Evolutionary conservation across 2,113 vertebrate species (phyloP).

Genomic region (Penelope pileata): DNA sequence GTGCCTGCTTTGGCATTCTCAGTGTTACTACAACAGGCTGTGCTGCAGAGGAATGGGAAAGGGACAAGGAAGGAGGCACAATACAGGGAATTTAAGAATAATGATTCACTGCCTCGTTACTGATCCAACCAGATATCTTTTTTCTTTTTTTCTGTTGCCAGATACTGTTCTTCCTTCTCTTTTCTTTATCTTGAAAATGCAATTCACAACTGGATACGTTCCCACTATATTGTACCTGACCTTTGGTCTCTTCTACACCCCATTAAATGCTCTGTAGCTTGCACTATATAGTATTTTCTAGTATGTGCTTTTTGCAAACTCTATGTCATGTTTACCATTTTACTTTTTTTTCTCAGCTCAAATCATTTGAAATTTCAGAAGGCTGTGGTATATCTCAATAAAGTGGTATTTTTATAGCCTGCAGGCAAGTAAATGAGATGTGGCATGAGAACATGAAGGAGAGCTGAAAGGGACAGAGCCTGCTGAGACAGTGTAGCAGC

Average conservation of each 20-base stretch:
- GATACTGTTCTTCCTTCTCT: not conserved
- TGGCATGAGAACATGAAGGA: not conserved
- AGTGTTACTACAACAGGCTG: not conserved
- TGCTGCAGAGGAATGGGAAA: not conserved
- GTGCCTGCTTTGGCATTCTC: not conserved
- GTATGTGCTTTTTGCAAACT: not conserved
- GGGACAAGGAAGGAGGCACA: not conserved
- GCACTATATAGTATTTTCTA: not conserved
- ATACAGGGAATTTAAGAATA: not conserved
- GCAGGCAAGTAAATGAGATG: not conserved
- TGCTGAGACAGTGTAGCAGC: not conserved
- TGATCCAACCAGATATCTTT: not conserved
- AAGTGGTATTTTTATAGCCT: not conserved
- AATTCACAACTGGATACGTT: not conserved
- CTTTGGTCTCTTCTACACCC: not conserved
- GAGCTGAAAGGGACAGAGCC: not conserved
- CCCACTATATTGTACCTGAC: not conserved
- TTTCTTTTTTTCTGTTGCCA: rapidly evolving
- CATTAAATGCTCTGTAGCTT: not conserved
- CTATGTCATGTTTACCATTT: not conserved
- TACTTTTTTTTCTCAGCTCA: not conserved
- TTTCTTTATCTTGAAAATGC: not conserved
- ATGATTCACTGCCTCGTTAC: not conserved
- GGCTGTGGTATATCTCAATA: not conserved
- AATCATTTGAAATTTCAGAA: not conserved